phyloP scores from a whole-genome alignment of 2,113 vertebrate species.

The Dolichallabes microphthalmus region DNA sequence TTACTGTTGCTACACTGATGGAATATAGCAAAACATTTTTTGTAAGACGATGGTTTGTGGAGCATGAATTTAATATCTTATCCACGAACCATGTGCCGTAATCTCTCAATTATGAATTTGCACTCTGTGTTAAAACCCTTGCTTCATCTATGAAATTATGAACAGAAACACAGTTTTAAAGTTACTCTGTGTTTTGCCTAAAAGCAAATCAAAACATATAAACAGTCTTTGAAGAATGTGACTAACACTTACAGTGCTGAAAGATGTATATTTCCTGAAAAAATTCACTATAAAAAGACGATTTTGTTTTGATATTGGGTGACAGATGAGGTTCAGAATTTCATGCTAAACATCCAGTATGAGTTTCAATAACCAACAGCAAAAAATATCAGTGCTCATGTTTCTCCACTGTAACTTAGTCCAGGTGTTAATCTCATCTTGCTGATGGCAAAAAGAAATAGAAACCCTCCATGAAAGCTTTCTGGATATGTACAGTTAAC shows the following conservation, averaged over 20 bases:
- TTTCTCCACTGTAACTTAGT: slow-evolving; percentile 5
- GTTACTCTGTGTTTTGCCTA: slow-evolving; percentile 22
- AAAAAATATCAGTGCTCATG: not conserved
- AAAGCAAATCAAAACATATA: slow-evolving; percentile 45
- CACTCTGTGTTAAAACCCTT: slow-evolving; percentile 41
- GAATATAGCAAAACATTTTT: slow-evolving; percentile 43
- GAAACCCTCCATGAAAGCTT: not conserved
- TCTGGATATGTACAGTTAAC: not conserved
- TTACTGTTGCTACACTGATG: slow-evolving; percentile 39
- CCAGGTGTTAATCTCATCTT: slow-evolving; percentile 4
- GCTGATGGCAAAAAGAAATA: not conserved
- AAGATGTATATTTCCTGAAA: not conserved
- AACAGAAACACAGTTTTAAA: slow-evolving; percentile 24
- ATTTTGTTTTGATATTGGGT: not conserved
- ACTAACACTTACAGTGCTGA: slow-evolving; percentile 6
- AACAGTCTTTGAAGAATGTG: slow-evolving; percentile 26
- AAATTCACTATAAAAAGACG: slow-evolving; percentile 6
- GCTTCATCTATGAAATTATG: slow-evolving; percentile 38
- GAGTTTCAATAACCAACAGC: not conserved
- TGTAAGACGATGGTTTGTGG: slow-evolving; percentile 36
- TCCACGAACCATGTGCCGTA: slow-evolving; percentile 40
- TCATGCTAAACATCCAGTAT: slow-evolving; percentile 12
- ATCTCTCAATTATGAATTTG: slow-evolving; percentile 47
- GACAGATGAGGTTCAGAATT: not conserved
- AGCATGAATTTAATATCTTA: slow-evolving; percentile 50